Evolutionary conservation across 2,113 vertebrate genomes (phyloP).

Genomic region (Deroptyus accipitrinus): DNA sequence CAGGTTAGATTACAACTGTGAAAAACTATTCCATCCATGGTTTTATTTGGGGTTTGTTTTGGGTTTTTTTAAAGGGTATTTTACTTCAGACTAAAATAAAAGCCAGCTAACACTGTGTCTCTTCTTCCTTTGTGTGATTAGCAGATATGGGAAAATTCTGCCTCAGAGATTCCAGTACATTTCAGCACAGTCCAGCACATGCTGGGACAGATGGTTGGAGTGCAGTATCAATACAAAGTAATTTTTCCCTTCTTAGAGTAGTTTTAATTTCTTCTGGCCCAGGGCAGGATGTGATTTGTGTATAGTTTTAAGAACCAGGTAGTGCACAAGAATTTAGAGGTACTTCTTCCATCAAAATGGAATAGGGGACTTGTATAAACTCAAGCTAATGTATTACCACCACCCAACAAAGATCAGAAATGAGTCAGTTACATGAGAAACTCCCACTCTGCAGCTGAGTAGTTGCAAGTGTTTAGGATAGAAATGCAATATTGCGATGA

Average conservation of each 20-base stretch:
- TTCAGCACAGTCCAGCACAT: not conserved
- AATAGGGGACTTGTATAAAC: not conserved
- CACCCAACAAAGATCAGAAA: not conserved
- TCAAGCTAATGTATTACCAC: not conserved
- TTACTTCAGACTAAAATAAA: slow-evolving; percentile 68
- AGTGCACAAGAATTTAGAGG: not conserved
- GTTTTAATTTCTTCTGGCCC: not conserved
- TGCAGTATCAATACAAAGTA: not conserved
- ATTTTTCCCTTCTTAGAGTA: not conserved
- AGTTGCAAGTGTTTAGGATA: not conserved
- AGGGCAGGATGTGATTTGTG: not conserved
- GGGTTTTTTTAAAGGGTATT: not conserved
- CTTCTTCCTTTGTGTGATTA: not conserved
- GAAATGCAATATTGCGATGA: not conserved
- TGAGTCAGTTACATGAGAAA: not conserved
- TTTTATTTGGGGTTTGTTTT: not conserved
- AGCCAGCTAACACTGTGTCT: slow-evolving; percentile 17
- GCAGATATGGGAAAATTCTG: not conserved
- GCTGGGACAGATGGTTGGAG: not conserved
- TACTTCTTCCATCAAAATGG: not conserved
- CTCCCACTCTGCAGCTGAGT: not conserved
- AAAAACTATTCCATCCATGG: slow-evolving; percentile 61
- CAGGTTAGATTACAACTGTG: slow-evolving; percentile 2
- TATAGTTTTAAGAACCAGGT: not conserved
- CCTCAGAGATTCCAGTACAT: not conserved